phyloP scores from a whole-genome alignment of 1,140 invertebrate genomes.

The Mesaphorura yosii region DNA sequence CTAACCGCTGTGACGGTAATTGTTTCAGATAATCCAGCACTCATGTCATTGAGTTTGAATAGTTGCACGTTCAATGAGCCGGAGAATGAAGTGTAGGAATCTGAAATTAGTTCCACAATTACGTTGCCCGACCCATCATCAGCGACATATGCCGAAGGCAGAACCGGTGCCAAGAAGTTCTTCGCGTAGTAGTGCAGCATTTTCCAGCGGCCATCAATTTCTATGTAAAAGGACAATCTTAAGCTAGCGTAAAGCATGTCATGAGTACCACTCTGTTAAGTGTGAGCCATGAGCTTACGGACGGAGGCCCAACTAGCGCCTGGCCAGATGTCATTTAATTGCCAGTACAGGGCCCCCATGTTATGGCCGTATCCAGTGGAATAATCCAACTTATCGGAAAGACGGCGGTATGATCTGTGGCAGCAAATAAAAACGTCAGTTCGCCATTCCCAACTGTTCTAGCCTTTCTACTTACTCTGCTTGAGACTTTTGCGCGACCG shows the following conservation, averaged over 20 bases:
- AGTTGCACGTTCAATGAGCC: slow-evolving; percentile 13
- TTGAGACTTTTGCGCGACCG: slow-evolving; percentile 71
- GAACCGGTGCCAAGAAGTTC: slow-evolving; percentile 66
- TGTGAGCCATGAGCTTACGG: too few species aligned
- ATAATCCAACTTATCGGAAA: neutral
- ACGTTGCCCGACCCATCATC: slow-evolving; percentile 16
- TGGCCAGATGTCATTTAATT: slow-evolving; percentile 96
- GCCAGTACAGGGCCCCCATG: slow-evolving; percentile 94
- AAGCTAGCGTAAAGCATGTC: too few species aligned
- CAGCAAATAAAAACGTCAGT: slow-evolving; percentile 52
- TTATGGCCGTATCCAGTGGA: neutral
- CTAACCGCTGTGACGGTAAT: neutral
- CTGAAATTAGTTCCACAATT: slow-evolving; percentile 20
- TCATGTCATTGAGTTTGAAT: slow-evolving; percentile 14
- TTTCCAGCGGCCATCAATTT: slow-evolving; percentile 73
- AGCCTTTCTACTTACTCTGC: slow-evolving; percentile 57
- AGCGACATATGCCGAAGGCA: slow-evolving; percentile 44
- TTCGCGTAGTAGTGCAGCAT: slow-evolving; percentile 83
- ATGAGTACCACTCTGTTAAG: too few species aligned
- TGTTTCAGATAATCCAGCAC: neutral
- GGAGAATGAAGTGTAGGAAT: slow-evolving; percentile 4
- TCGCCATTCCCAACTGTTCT: slow-evolving; percentile 55
- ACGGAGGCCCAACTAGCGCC: slow-evolving; percentile 95
- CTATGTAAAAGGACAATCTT: too few species aligned
- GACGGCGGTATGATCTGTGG: slow-evolving; percentile 33